Evolutionary conservation across 2,113 vertebrate genomes (phyloP), one percentile per base, ranked within the genome.

Genomic region (Heterotis niloticus): DNA sequence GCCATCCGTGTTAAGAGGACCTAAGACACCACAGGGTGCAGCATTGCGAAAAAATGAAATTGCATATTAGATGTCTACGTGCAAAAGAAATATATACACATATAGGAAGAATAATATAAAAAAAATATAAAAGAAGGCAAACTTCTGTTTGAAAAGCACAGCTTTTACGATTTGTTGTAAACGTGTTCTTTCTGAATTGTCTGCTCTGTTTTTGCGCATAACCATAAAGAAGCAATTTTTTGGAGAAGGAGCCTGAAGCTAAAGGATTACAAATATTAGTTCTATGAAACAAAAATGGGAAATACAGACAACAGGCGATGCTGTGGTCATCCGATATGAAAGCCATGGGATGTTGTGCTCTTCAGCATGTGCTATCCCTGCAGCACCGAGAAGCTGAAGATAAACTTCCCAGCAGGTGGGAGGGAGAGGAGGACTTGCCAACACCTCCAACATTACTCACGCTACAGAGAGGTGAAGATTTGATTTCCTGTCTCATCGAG

Each of bases 401-500:
- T 29, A 56, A 66, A 29, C 9, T 52, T n/a, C 24, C 26, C 24
- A 57, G 59, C 7, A 20, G n/a, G 56, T 12, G 60, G 75, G 44
- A 69, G 69, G 24, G 16, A 69, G 68, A 78, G 59, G 66, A 12
- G 52, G 51, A 78, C 18, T 18, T 18, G 52, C 56, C 68, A 68
- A 78, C 62, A 80, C 75, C 75, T 65, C 26, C n/a, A 72, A 60
- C 75, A 84, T 72, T 76, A 78, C 28, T 69, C 51, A 72, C 23
- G 34, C 64, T 72, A 29, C 79, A 59, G 68, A 44, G 70, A 76
- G 28, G 69, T 76, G 59, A 59, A 78, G 76, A 71, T 76, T 64
- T 66, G 59, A 76, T 81, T 78, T 81, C 64, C 60, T 64, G 78
- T 75, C 71, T 81, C 76, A 78, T 70, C 76, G 78, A 67, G 68